These are phyloP conservation scores for Ferrisia virgata DNA, from an alignment of 2,888 invertebrate genomes.

Conservation along the genomic window DNA sequence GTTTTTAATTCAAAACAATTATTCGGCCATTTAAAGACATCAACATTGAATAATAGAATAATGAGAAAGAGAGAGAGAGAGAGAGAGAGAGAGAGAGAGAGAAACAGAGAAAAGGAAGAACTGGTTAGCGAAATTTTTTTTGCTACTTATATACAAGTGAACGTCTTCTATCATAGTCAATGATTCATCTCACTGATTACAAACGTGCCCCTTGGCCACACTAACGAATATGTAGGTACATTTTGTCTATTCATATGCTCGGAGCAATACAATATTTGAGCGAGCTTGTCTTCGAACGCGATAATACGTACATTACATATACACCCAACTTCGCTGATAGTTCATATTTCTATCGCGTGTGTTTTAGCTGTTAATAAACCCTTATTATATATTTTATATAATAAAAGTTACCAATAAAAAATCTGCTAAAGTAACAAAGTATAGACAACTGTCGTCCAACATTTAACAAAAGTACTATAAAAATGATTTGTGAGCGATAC, in stretches of 20 bases:
- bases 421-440: constrained; percentile 1
- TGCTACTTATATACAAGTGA: not conserved
- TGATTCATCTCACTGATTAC: not conserved
- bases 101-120: not conserved
- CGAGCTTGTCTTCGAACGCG: not conserved
- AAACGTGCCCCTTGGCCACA: not conserved
- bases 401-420: constrained; percentile 20
- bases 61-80: not conserved
- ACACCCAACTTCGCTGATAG: not conserved
- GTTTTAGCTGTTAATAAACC: constrained; percentile 18
- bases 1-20: constrained; percentile 36
- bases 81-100: not conserved
- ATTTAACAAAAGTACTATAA: constrained; percentile 3
- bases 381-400: not conserved
- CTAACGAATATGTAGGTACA: not conserved
- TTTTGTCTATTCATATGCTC: not conserved
- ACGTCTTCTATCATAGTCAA: not conserved
- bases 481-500: constrained; percentile 1
- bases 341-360: not conserved
- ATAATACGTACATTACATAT: not conserved
- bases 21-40: not conserved
- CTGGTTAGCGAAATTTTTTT: not conserved
- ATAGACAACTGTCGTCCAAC: constrained; percentile 21
- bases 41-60: not conserved
- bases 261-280: not conserved